Base-by-base conservation (phyloP, 2,113 vertebrate species). In the Sisor rabdophorus region DNA sequence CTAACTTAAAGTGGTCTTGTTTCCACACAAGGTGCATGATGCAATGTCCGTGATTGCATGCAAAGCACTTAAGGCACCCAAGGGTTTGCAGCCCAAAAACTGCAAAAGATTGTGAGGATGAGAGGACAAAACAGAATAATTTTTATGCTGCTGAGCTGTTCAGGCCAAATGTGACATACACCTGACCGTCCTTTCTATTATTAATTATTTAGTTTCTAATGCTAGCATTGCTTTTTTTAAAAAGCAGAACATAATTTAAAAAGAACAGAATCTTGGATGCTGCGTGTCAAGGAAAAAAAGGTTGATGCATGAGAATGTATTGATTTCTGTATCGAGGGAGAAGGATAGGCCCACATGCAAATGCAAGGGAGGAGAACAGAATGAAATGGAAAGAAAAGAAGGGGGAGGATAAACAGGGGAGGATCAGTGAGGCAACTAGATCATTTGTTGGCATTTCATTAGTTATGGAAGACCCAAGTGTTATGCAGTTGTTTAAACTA, bases 221-320 rank as follows among this genome's bases (percentile, higher is more conserved):
- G 36, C 16, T 4, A 55, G 24, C 24, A 16, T 22, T 40, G 22
- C 32, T 16, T 52, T 48, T n/a, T 32, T 8, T 30, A 30, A 61
- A 60, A 30, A 48, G 52, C 11, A 68, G 74, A 48, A 58, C 11
- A 20, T 36, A 0, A 11, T 44, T 44, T 44, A 71, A 44, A 19
- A 17, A 28, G 72, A 24, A 72, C 52, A 58, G 44, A 52, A 32
- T 73, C 53, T 15, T n/a, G 76, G 55, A 30, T 58, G 32, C 76
- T 69, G 50, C 69, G 60, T 56, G 54, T 30, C 64, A 2, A 13
- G 20, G 52, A 60, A 52, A 76, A 60, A 44, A 44, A 53, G 60
- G 60, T n/a, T 68, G 77, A 73, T 79, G 67, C 69, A 82, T 79
- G 53, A 82, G 77, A 82, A 82, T 79, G 76, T 75, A 82, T 82